These are phyloP conservation scores for Lepidostoma basale DNA, from an alignment of 1,140 invertebrate species.

Conservation along the genomic window DNA sequence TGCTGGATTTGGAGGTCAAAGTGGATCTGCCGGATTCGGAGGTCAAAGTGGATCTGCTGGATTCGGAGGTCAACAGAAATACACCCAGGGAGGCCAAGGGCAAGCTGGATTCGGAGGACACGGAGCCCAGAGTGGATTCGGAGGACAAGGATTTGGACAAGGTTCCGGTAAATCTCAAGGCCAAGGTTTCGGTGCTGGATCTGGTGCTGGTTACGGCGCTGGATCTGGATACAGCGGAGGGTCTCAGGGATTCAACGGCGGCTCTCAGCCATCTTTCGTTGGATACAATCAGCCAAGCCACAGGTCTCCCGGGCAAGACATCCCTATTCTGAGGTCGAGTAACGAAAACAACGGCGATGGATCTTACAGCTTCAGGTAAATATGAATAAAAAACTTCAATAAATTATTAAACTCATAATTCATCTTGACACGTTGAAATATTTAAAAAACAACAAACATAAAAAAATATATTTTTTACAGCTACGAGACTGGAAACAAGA, in stretches of 20 bases:
- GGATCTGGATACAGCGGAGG: slow-evolving; percentile 2
- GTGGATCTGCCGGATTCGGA: slow-evolving; percentile 6
- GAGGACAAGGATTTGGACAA: slow-evolving; percentile 1
- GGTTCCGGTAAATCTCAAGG: not conserved
- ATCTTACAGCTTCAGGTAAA: slow-evolving; percentile 49
- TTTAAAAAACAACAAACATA: not conserved
- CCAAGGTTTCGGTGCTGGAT: not conserved
- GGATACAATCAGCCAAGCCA: slow-evolving; percentile 13
- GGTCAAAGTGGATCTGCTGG: slow-evolving; percentile 8
- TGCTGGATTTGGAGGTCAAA: slow-evolving; percentile 9
- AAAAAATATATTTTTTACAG: slow-evolving; percentile 46
- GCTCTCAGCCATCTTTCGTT: slow-evolving; percentile 19
- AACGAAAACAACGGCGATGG: slow-evolving; percentile 52
- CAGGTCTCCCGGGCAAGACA: slow-evolving; percentile 40
- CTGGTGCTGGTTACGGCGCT: slow-evolving; percentile 11
- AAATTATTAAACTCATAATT: not conserved
- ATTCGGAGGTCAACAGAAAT: not conserved
- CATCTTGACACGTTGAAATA: not conserved
- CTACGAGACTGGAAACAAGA: slow-evolving; percentile 61
- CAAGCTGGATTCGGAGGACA: slow-evolving; percentile 10
- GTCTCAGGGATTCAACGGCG: slow-evolving; percentile 27
- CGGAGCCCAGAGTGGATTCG: not conserved
- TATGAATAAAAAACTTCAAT: not conserved
- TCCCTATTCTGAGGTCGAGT: slow-evolving; percentile 45
- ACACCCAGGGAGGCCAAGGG: not conserved